Evolutionary conservation across 2,113 vertebrate genomes (phyloP).

Genomic region (Ptilorrhoa leucosticta): DNA sequence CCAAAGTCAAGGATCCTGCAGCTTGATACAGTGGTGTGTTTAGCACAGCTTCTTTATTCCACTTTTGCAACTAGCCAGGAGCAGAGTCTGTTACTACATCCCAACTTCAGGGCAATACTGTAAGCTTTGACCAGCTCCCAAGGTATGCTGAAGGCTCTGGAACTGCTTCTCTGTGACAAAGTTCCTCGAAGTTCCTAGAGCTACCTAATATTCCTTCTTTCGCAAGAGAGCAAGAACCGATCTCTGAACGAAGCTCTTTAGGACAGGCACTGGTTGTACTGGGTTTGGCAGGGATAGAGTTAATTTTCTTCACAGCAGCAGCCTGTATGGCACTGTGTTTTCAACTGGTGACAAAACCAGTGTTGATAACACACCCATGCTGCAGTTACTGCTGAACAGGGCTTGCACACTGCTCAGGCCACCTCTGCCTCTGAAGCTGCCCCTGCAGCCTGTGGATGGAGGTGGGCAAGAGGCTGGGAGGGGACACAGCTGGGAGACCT

Average conservation of each 20-base stretch:
- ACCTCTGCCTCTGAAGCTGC: background rate
- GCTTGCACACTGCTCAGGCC: background rate
- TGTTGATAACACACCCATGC: background rate
- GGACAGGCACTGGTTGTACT: background rate
- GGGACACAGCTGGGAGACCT: background rate
- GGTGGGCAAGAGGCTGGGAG: background rate
- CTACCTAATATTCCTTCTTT: background rate
- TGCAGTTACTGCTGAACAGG: background rate
- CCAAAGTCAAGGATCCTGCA: background rate
- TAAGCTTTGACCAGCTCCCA: background rate
- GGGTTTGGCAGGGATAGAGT: background rate
- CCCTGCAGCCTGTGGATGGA: background rate
- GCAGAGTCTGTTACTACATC: background rate
- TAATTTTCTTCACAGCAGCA: background rate
- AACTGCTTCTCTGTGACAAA: background rate
- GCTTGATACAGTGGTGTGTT: background rate
- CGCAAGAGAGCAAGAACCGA: rapidly evolving
- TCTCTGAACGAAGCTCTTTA: background rate
- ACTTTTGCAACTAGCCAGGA: background rate
- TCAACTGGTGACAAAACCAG: background rate
- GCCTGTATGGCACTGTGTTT: background rate
- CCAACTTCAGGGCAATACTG: background rate
- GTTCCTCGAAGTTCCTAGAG: background rate
- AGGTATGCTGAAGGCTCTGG: background rate
- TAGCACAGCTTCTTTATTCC: background rate